Percentiles rank a stretch among this genome's conserved stretches.
These are phyloP conservation scores for Danio choprae DNA, from an alignment of 2,797 vertebrate species.

Conservation along the genomic window DNA sequence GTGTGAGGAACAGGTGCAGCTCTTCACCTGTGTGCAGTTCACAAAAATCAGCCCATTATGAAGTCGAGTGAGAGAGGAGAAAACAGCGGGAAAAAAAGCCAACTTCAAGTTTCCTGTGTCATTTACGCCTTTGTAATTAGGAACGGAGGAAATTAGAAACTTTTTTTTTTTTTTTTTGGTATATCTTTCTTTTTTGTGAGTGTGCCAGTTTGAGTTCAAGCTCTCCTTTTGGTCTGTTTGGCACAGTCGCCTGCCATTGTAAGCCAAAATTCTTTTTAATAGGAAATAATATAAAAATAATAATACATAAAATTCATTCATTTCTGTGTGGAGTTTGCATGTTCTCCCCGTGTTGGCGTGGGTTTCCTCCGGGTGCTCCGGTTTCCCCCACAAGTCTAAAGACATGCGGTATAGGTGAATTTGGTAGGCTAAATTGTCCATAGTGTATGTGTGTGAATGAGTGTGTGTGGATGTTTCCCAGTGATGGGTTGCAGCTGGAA, in stretches of 20 bases:
- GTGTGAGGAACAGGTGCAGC: constrained; percentile 43
- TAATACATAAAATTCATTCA: too few relatives aligned
- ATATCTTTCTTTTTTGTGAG: constrained; percentile 25
- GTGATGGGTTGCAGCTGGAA: too few relatives aligned
- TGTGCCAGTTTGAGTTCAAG: constrained; percentile 22
- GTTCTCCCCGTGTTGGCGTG: too few relatives aligned
- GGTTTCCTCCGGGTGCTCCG: too few relatives aligned
- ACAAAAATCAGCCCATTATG: constrained; percentile 69
- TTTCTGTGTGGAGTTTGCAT: too few relatives aligned
- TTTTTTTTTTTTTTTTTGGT: constrained; percentile 66
- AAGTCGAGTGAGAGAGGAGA: constrained; percentile 69
- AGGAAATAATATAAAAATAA: too few relatives aligned
- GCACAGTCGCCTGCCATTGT: not conserved
- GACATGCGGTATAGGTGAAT: too few relatives aligned
- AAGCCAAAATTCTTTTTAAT: not conserved
- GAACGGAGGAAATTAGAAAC: constrained; percentile 77
- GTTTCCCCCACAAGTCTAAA: too few relatives aligned
- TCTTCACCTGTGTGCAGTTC: constrained; percentile 43
- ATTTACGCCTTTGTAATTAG: constrained; percentile 83
- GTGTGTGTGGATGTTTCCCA: too few relatives aligned
- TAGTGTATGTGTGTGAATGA: too few relatives aligned
- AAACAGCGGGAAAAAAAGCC: constrained; percentile 75
- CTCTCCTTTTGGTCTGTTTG: constrained; percentile 23
- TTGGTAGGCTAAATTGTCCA: too few relatives aligned
- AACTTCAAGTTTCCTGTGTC: constrained; percentile 77